Evolutionary conservation across 2,888 invertebrate genomes (phyloP).

Genomic region (Taphrorychus bicolor): DNA sequence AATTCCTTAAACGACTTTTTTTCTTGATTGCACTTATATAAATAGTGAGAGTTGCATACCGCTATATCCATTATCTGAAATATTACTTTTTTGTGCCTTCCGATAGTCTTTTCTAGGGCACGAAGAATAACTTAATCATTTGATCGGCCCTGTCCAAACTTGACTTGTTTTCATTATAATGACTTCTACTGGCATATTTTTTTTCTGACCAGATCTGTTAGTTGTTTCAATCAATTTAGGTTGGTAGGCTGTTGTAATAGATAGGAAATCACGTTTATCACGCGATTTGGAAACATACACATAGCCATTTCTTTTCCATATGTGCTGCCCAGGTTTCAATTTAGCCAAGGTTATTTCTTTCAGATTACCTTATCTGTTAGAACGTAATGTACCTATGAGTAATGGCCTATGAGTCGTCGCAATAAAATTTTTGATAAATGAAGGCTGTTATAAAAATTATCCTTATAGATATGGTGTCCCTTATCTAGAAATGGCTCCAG

Average conservation of each 20-base stretch:
- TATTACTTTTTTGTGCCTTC: constrained; percentile 11
- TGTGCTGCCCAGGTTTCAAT: constrained; percentile 18
- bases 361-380: constrained; percentile 33
- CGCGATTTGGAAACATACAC: constrained; percentile 43
- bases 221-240: constrained; percentile 32
- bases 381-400: constrained; percentile 34
- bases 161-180: constrained; percentile 42
- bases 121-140: not conserved
- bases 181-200: too few relatives aligned
- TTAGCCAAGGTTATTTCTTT: constrained; percentile 26
- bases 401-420: constrained; percentile 37
- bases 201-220: too few relatives aligned
- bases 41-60: constrained; percentile 1
- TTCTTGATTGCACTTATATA: not conserved
- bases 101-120: not conserved
- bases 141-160: not conserved
- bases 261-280: constrained; percentile 41
- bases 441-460: constrained; percentile 31
- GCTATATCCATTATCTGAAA: constrained; percentile 11
- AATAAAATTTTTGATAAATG: constrained; percentile 21
- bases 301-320: constrained; percentile 24
- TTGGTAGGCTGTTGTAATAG: constrained; percentile 42
- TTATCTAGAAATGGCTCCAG: constrained; percentile 1
- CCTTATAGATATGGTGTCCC: constrained; percentile 15
- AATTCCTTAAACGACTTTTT: not conserved